These are phyloP conservation scores for Vultur gryphus DNA, from an alignment of 2,797 vertebrate genomes.

Conservation along the genomic window DNA sequence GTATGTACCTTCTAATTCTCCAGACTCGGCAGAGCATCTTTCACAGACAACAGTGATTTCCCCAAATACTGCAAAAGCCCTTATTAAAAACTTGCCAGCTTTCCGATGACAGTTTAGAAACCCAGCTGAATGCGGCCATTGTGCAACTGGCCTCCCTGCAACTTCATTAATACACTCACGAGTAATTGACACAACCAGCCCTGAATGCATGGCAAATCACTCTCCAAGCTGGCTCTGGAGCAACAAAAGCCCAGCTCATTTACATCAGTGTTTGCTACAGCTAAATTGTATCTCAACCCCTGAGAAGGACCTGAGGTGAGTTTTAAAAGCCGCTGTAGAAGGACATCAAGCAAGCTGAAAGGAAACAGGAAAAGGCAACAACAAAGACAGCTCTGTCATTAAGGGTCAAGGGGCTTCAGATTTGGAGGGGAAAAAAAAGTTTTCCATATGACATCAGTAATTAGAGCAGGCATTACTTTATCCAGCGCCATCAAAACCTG, in stretches of 20 bases:
- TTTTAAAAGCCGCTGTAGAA: slow-evolving; percentile 13
- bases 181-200: not conserved
- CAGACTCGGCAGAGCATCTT: not conserved
- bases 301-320: not conserved
- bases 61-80: not conserved
- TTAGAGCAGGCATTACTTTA: not conserved
- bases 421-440: not conserved
- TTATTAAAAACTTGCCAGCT: not conserved
- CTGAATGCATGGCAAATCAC: not conserved
- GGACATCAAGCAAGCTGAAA: not conserved
- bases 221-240: not conserved
- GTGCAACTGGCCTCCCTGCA: not conserved
- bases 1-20: not conserved
- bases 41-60: not conserved
- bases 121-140: slow-evolving; percentile 27
- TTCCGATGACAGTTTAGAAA: not conserved
- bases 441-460: not conserved
- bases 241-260: not conserved
- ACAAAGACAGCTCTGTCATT: slow-evolving; percentile 11
- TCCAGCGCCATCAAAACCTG: not conserved
- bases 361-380: not conserved
- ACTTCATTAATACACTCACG: slow-evolving; percentile 22
- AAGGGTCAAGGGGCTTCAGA: not conserved
- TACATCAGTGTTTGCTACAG: not conserved
- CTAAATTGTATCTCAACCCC: not conserved